phyloP scores from a whole-genome alignment of 2,113 vertebrate species.

The Osmerus mordax region DNA sequence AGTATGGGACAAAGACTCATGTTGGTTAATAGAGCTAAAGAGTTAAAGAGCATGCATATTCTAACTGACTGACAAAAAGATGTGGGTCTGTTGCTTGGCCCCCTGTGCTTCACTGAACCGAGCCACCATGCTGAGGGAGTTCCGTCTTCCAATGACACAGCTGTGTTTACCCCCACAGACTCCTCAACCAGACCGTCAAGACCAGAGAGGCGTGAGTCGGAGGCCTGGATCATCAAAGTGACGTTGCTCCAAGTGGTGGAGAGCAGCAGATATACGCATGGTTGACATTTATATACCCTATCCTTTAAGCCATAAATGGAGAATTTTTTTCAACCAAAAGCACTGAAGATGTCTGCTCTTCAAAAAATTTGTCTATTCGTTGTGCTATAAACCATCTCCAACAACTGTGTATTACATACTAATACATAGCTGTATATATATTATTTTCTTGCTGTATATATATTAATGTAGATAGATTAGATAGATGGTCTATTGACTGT shows the following conservation, averaged over 20 bases:
- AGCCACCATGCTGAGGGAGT: slow-evolving; percentile 22
- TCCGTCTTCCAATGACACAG: slow-evolving; percentile 15
- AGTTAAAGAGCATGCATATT: no score
- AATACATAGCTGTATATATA: no score
- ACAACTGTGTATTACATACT: no score
- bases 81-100: not conserved
- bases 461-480: not conserved
- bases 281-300: not conserved
- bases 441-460: not conserved
- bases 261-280: not conserved
- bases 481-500: slow-evolving; percentile 26
- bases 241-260: no score
- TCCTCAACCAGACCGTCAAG: not conserved
- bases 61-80: not conserved
- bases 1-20: no score
- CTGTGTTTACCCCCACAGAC: slow-evolving; percentile 18
- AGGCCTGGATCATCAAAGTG: no score
- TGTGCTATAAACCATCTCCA: no score
- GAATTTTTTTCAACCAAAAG: no score
- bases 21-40: no score
- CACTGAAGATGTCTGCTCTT: no score
- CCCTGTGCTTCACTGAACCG: slow-evolving; percentile 8
- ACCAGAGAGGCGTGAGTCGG: not conserved
- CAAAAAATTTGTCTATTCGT: no score
- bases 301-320: no score